Base-by-base conservation (phyloP, 2,888 invertebrate species). In the Neoscelio sp. region DNA sequence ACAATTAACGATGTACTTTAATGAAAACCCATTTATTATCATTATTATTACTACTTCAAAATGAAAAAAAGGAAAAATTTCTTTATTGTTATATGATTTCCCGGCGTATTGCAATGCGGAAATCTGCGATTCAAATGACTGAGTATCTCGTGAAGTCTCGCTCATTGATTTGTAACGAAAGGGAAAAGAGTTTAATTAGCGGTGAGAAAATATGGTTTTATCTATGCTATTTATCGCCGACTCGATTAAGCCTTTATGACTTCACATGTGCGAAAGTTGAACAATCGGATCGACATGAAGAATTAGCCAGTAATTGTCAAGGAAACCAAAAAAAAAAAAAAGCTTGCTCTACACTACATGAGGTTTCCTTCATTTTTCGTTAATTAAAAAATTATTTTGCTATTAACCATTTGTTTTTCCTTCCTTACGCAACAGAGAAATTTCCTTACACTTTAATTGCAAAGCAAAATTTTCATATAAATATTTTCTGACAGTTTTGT, bases 131-230 rank as follows among this genome's bases (percentile, higher is more conserved):
- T 38, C 46, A 35, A 68, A 67, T 67, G 20, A 17, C 44, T 50
- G 15, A 7, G 46, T 46, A 64, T 60, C 30, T 15, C 35, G 52
- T 1, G 30, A 58, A 44, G 60, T 70, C 70, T 46, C 52, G 77
- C 77, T 65, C 71, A 77, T 77, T 77, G 77, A 78, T 71, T 71
- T 71, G 77, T 65, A 78, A 71, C 65, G 71, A 78, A 71, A 78
- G 71, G 50, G 54, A 71, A 38, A 71, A 71, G 77, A 65, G 58
- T 71, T 71, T 78, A 78, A 78, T 78, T 78, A 78, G 56, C 65
- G 64, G 78, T 78, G 64, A 64, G 67, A 73, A 58, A 68, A 56
- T 54, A 71, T 50, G 13, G 52, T 38, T 68, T 71, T 78, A 75
- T 78, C 78, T 76, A 46, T 35, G 28, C 38, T 60, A 52, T 70